These are phyloP conservation scores for Tineola bisselliella DNA, from an alignment of 2,888 invertebrate species.

Conservation along the genomic window DNA sequence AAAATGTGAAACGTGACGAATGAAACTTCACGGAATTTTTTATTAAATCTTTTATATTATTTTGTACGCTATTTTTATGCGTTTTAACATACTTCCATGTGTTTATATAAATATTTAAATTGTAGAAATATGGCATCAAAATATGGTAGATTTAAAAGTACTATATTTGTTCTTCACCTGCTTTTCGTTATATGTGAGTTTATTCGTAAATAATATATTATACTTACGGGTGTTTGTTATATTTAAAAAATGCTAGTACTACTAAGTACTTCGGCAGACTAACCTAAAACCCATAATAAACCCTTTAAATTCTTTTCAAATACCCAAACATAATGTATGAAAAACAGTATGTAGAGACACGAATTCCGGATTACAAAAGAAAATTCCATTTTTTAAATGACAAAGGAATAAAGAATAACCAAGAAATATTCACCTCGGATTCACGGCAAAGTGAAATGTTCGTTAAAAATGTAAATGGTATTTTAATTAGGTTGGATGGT, in stretches of 20 bases:
- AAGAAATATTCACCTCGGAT: neutral
- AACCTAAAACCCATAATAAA: no score
- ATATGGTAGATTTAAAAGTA: no score
- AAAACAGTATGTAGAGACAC: neutral
- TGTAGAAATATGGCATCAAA: no score
- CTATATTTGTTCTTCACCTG: no score
- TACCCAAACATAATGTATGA: neutral
- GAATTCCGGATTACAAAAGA: neutral
- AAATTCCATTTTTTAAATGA: neutral
- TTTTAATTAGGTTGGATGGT: neutral
- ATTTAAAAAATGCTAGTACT: no score
- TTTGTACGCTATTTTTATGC: neutral
- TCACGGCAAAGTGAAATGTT: neutral
- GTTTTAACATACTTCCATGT: neutral
- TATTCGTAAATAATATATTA: no score
- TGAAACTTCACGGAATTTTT: neutral
- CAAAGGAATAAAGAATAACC: neutral
- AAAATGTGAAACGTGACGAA: neutral
- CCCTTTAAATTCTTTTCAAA: no score
- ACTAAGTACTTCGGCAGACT: no score
- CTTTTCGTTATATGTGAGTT: no score
- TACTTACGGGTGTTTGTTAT: no score
- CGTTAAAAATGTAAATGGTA: neutral
- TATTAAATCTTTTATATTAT: neutral
- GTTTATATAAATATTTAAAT: neutral